Conservation (phyloP, 2,797 vertebrate genomes). For the Rhinichthys osculus region DNA sequence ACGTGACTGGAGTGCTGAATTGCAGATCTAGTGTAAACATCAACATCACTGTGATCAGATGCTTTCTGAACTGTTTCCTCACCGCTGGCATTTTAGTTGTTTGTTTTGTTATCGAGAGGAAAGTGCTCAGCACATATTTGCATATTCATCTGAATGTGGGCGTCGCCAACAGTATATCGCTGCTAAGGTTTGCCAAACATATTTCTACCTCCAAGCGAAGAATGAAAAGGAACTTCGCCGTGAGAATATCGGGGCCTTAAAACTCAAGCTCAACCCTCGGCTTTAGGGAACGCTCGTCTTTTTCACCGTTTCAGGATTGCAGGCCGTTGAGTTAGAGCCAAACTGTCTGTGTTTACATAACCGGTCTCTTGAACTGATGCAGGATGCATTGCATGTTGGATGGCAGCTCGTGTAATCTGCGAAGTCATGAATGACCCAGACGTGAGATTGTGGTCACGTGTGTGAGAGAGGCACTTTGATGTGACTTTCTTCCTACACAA, state of each 20-base stretch:
- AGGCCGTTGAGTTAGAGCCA: neutral
- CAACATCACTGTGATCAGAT: neutral
- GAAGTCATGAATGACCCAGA: slow-evolving; percentile 49
- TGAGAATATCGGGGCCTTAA: neutral
- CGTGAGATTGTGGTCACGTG: slow-evolving; percentile 45
- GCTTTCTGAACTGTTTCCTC: neutral
- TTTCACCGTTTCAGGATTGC: neutral
- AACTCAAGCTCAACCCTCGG: neutral
- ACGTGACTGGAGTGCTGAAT: neutral
- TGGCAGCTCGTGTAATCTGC: slow-evolving; percentile 57
- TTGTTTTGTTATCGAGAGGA: neutral
- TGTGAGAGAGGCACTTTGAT: slow-evolving; percentile 53
- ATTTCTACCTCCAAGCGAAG: neutral
- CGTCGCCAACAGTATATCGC: neutral
- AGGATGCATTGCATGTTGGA: slow-evolving; percentile 38
- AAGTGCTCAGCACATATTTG: no score
- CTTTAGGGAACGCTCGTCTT: neutral
- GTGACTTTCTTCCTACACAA: slow-evolving; percentile 65
- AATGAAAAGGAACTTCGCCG: neutral
- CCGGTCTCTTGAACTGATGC: neutral
- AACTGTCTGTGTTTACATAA: slow-evolving; percentile 23
- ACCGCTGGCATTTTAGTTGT: no score
- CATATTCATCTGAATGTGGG: neutral
- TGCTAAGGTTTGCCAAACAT: neutral
- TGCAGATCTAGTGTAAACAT: no score